Base-by-base conservation (phyloP, 2,113 vertebrate species). In the Meleagris gallopavo region DNA sequence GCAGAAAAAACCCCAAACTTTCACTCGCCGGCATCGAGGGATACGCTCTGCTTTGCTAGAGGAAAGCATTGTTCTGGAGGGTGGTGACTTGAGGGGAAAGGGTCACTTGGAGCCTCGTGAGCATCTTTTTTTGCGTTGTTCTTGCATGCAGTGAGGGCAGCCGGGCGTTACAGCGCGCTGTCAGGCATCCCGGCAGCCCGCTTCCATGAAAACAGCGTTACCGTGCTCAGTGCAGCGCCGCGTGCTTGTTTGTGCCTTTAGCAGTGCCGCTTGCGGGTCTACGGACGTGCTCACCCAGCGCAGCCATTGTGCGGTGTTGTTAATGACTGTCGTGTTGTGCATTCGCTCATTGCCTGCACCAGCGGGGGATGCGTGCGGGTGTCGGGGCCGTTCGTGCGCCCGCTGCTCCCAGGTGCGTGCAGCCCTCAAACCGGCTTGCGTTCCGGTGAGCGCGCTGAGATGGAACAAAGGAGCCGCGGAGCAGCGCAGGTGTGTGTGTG, bases 1-100 rank as follows among this genome's bases (percentile, higher is more conserved):
- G 7, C 6, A 13, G 13, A 6, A 22, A 20, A 30, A 72, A 52
- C 9, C 25, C 20, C 22, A 24, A 71, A 87, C 71, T 95, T 93
- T 40, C 20, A 30, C 24, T 76, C 14, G 16, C 29, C 29, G 6
- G 1, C 16, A 18, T 29, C 11, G 67, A 83, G 46, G 50, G 67
- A 17, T 72, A 5, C 4, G 22, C 62, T 27, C 73, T 10, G 19
- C 4, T 24, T 76, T 48, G 79, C 66, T 43, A 69, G 74, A 62
- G 71, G 60, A 58, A 66, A 57, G 82, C 85, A 77, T 96, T 95
- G 86, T 94, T 95, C 90, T 38, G 43, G 15, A 9, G 50, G 81
- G 83, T 34, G 73, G 58, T 17, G 57, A 6, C 70, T 34, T 38
- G 85, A 75, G 76, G 78, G 83, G 30, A 70, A 50, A 45, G 9